Conservation (phyloP, 2,113 vertebrate genomes). For the Forbesichthys agassizii region DNA sequence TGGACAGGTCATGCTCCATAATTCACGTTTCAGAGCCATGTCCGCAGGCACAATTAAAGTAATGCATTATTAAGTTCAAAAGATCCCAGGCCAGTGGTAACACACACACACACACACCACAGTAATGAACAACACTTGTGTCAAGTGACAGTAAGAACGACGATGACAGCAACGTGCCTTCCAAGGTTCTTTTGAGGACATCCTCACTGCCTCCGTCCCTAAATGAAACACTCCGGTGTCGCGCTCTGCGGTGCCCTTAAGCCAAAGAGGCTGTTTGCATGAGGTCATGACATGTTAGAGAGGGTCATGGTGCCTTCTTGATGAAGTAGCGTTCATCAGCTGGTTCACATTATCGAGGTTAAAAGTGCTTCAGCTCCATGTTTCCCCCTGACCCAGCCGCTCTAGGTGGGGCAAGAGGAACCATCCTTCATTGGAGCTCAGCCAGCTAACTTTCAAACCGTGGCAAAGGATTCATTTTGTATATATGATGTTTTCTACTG, state of each 20-base stretch:
- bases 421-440: constrained; percentile 15
- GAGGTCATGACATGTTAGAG: constrained; percentile 33
- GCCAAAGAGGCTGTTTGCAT: constrained; percentile 28
- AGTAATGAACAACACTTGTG: constrained; percentile 53
- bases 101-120: constrained; percentile 22
- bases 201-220: neutral
- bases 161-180: constrained; percentile 1
- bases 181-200: constrained; percentile 12
- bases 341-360: constrained; percentile 57
- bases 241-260: constrained; percentile 21
- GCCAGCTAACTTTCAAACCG: constrained; percentile 7
- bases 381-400: constrained; percentile 39
- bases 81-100: constrained; percentile 28
- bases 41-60: constrained; percentile 1
- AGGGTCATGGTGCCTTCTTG: constrained; percentile 43
- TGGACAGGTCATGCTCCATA: constrained; percentile 15
- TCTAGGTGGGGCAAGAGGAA: constrained; percentile 18
- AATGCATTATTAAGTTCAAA: constrained; percentile 44
- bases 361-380: constrained; percentile 45
- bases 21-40: constrained; percentile 21
- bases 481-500: neutral
- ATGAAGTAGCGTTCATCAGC: too few relatives aligned
- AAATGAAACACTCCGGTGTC: constrained; percentile 19
- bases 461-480: too few relatives aligned
- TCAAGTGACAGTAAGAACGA: constrained; percentile 39